These are phyloP conservation scores for Pandion haliaetus DNA, from an alignment of 2,113 vertebrate species.

Conservation along the genomic window DNA sequence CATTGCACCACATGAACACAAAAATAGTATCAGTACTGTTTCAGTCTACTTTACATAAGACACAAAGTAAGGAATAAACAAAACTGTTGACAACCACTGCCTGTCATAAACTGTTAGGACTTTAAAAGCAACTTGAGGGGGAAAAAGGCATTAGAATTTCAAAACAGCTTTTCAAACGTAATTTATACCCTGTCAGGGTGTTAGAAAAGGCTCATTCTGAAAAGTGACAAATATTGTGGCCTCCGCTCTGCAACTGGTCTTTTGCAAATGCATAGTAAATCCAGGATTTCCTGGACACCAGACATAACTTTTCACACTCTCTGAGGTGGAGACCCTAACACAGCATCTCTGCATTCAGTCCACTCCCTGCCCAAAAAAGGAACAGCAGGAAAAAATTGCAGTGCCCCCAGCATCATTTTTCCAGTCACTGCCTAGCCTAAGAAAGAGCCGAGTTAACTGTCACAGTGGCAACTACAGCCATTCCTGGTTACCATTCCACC, in stretches of 20 bases:
- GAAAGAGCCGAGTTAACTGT: background rate
- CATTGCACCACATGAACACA: background rate
- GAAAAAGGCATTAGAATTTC: background rate
- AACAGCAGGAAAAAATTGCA: background rate
- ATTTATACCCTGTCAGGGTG: background rate
- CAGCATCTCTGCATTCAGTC: background rate
- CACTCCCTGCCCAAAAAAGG: background rate
- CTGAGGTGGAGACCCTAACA: background rate
- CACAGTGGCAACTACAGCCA: background rate
- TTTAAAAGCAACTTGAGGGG: background rate
- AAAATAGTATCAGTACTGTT: background rate
- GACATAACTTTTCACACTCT: background rate
- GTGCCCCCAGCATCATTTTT: background rate
- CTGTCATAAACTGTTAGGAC: background rate
- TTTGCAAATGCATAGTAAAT: background rate
- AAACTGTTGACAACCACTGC: background rate
- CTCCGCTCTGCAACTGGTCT: accelerated
- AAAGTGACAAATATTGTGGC: background rate
- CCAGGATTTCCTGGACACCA: background rate
- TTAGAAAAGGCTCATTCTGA: background rate
- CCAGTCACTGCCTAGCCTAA: background rate
- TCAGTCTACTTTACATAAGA: background rate
- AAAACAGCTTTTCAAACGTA: background rate
- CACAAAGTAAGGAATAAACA: background rate
- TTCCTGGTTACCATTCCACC: background rate